Base-by-base conservation (phyloP, 2,888 invertebrate species). In the Lycaena phlaeas region DNA sequence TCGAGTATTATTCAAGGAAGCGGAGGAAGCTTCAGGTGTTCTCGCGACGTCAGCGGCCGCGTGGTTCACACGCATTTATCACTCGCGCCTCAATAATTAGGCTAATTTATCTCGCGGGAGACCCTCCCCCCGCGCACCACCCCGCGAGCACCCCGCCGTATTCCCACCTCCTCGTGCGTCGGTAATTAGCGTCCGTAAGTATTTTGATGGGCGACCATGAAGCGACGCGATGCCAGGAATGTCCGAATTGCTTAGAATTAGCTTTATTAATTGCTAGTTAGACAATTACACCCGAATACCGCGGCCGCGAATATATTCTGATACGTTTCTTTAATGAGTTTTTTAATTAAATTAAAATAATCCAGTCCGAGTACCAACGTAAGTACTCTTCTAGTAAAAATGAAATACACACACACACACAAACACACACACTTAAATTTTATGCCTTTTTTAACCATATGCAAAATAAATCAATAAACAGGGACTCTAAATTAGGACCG, bases 41-140 rank as follows among this genome's bases (percentile, higher is more conserved):
- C n/a, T n/a, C n/a, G n/a, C n/a, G n/a, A n/a, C n/a, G n/a, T n/a
- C n/a, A n/a, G n/a, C n/a, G n/a, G 38, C 38, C 42, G 44, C 43
- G 50, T 50, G 50, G 38, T 49, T 42, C 45, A 38, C 37, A 42
- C 34, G 37, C 36, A 42, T 45, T 46, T 44, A n/a, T 45, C 50
- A 48, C 43, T 31, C 36, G 18, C 30, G 36, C 17, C 15, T 43
- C 44, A 50, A 50, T 51, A 51, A 51, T 51, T 46, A 46, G 26
- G 34, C 40, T 45, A 46, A 50, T 51, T 51, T 50, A 51, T 50
- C 41, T 29, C 15, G 27, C 38, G 42, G 36, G 40, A 40, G 36
- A 39, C 14, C 27, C 26, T 14, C 14, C 22, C 22, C 11, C 17
- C 28, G 26, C 41, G 17, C 17, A 39, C 17, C 25, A 39, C 40